phyloP scores from a whole-genome alignment of 2,888 invertebrate genomes.

The Neoitamus cyanurus region DNA sequence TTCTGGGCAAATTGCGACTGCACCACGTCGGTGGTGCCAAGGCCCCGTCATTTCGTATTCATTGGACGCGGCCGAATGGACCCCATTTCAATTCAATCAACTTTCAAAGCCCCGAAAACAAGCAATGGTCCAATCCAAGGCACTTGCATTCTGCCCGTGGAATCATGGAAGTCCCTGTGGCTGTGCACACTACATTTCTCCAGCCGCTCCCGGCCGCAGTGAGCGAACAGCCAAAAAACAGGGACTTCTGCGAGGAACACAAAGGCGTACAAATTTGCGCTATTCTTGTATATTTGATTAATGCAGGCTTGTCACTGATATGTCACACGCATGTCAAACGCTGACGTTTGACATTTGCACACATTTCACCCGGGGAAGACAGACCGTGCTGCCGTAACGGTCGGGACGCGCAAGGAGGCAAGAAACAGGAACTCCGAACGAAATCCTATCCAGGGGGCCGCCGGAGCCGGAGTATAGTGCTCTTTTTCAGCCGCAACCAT shows the following conservation, averaged over 20 bases:
- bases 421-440: background rate
- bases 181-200: background rate
- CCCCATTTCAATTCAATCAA: slow-evolving; percentile 43
- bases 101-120: slow-evolving; percentile 27
- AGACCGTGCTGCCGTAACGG: slow-evolving; percentile 15
- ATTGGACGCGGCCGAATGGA: slow-evolving; percentile 34
- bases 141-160: background rate
- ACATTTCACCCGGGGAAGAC: slow-evolving; percentile 41
- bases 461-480: background rate
- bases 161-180: background rate
- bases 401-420: background rate
- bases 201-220: background rate
- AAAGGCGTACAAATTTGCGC: slow-evolving; percentile 57
- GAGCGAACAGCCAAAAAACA: background rate
- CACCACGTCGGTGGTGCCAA: background rate
- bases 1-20: background rate
- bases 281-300: slow-evolving; percentile 66
- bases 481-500: slow-evolving; percentile 27
- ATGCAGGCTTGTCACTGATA: slow-evolving; percentile 68
- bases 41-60: slow-evolving; percentile 31
- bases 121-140: background rate
- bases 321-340: slow-evolving; percentile 68
- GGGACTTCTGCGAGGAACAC: slow-evolving; percentile 45
- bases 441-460: slow-evolving; percentile 25
- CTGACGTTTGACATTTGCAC: slow-evolving; percentile 67